Percentiles rank a stretch among this genome's conserved stretches.
These are phyloP conservation scores for Melierax canorus DNA, from an alignment of 2,113 vertebrate species.

Conservation along the genomic window DNA sequence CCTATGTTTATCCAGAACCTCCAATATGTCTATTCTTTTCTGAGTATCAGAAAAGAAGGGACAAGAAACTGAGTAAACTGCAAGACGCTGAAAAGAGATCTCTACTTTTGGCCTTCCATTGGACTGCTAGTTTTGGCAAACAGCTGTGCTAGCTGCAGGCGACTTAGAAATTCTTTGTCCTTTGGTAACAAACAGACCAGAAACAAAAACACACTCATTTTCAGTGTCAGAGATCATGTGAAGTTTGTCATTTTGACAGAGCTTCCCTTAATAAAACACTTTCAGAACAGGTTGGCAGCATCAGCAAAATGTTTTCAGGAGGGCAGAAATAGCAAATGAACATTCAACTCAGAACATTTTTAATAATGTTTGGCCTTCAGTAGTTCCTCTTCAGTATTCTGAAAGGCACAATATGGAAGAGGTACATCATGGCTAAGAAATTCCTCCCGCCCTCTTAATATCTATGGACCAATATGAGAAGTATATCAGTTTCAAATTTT, in stretches of 20 bases:
- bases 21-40: background rate
- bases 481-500: background rate
- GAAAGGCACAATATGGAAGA: background rate
- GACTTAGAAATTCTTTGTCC: background rate
- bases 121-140: background rate
- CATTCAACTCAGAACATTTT: background rate
- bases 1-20: background rate
- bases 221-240: background rate
- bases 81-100: background rate
- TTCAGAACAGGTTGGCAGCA: background rate
- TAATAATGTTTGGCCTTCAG: background rate
- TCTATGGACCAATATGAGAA: background rate
- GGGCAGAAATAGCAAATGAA: background rate
- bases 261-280: background rate
- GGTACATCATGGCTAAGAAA: background rate
- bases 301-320: background rate
- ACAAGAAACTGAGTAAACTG: background rate
- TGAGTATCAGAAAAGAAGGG: background rate
- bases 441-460: background rate
- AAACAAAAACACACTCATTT: background rate
- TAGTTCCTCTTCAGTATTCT: background rate
- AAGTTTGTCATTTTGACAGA: slow-evolving; percentile 19
- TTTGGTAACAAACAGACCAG: background rate
- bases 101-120: background rate
- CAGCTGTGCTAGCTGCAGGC: background rate